Base-by-base conservation (phyloP, 2,888 invertebrate species). In the Watsonalla binaria region DNA sequence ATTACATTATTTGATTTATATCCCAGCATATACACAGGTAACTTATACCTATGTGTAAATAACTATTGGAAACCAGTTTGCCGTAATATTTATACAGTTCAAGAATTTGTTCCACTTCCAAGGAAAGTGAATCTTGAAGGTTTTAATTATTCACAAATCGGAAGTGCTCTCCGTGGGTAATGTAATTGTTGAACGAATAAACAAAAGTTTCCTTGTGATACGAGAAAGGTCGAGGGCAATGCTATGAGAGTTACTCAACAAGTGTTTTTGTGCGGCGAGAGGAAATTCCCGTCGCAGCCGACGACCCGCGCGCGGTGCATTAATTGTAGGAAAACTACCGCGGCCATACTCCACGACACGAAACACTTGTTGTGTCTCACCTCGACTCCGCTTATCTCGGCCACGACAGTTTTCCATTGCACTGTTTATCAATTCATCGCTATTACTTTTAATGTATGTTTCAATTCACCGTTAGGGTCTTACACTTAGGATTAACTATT, bases 311-410 rank as follows among this genome's bases (percentile, higher is more conserved):
- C 57, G 57, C 63, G 61, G 57, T 63, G 68, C 65, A 66, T 62
- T 66, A 58, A 65, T 63, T 61, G 65, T 66, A 65, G 77, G 76
- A 76, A 77, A 77, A 76, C 60, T 65, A 76, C 75, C 62, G 60
- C 56, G 52, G 53, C 13, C 53, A 54, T 59, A 56, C 37, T 54
- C 34, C 50, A 42, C 14, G 37, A 49, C 49, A 15, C 49, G 34
- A 49, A 39, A 49, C 49, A 49, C 15, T 49, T 37, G 47, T 8
- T n/a, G 6, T 8, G 37, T 39, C 24, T 48, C 11, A 39, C 15
- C 39, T 49, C 49, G 37, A 14, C 14, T 8, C 6, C 9, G 15
- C 49, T 37, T 49, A 37, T 15, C 37, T 37, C 13, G 11, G 15
- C 49, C 49, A 49, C 11, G 42, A 42, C 11, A 49, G 49, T 49